A percentile compares a stretch with the other conserved stretches of the same genome.
Evolutionary conservation across 2,888 invertebrate genomes (phyloP).

Genomic region (Harpagoxenus sublaevis): DNA sequence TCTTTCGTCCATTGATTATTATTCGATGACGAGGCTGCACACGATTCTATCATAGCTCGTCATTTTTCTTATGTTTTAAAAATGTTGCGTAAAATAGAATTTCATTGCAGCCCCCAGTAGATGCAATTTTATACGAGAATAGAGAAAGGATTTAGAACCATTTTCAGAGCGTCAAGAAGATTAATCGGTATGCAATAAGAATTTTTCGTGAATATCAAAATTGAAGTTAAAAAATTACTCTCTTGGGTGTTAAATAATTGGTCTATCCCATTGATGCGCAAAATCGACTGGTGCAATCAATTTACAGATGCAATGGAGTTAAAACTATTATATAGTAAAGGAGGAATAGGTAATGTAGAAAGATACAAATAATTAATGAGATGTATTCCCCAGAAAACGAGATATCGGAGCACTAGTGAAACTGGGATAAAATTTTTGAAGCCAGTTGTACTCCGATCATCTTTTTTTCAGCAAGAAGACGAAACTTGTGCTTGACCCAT

Average conservation of each 20-base stretch:
- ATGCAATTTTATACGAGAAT: not conserved
- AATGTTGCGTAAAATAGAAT: constrained; percentile 16
- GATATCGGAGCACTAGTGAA: not conserved
- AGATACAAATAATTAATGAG: not conserved
- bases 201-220: constrained; percentile 26
- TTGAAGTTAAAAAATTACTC: constrained; percentile 4
- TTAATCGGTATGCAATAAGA: constrained; percentile 26
- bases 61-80: constrained; percentile 23
- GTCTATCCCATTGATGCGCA: not conserved
- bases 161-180: not conserved
- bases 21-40: constrained; percentile 29
- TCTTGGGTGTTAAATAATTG: constrained; percentile 2
- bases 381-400: not conserved
- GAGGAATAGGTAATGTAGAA: not conserved
- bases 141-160: constrained; percentile 26
- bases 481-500: constrained; percentile 48
- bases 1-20: constrained; percentile 39
- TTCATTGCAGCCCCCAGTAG: not conserved
- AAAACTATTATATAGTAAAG: constrained; percentile 14
- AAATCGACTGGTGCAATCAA: not conserved
- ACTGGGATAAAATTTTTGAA: not conserved
- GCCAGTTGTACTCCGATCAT: not conserved
- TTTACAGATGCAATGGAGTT: not conserved
- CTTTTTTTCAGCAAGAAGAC: constrained; percentile 11
- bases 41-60: not conserved